Conservation (phyloP, 2,888 invertebrate species). For the Epinotia bilunana region DNA sequence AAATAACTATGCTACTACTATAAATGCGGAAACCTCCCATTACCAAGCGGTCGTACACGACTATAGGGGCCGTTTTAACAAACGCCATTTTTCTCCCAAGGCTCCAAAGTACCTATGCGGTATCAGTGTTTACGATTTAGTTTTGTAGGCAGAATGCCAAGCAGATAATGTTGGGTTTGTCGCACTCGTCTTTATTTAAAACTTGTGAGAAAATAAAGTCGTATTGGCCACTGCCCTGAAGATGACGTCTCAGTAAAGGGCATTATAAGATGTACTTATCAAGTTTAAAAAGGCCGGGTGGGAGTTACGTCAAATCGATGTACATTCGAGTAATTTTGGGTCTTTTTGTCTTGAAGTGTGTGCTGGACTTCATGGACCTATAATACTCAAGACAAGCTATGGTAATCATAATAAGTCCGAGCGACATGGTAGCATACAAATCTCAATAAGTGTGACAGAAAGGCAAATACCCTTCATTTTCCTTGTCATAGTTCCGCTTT, state of each 20-base stretch:
- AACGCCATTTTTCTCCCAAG: neutral
- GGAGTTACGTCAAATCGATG: too few relatives aligned
- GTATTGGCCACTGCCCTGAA: neutral
- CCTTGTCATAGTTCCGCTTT: too few relatives aligned
- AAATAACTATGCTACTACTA: constrained; percentile 18
- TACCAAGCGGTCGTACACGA: neutral
- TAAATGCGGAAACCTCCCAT: constrained; percentile 4
- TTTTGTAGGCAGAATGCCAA: constrained; percentile 33
- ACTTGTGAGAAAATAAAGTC: constrained; percentile 1
- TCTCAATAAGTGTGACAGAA: too few relatives aligned
- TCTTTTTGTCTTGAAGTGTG: too few relatives aligned
- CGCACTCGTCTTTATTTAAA: constrained; percentile 17
- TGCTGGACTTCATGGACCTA: too few relatives aligned
- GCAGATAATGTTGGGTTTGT: constrained; percentile 30
- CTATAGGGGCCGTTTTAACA: neutral
- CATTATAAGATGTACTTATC: neutral
- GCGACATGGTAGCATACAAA: too few relatives aligned
- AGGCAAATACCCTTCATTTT: too few relatives aligned
- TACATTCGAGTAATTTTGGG: too few relatives aligned
- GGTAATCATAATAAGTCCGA: too few relatives aligned
- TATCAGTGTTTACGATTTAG: constrained; percentile 12
- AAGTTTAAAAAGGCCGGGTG: too few relatives aligned
- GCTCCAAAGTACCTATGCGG: neutral
- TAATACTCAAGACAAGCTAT: too few relatives aligned
- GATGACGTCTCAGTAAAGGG: neutral